Base-by-base conservation (phyloP, 2,113 vertebrate species). In the Nesoenas mayeri region DNA sequence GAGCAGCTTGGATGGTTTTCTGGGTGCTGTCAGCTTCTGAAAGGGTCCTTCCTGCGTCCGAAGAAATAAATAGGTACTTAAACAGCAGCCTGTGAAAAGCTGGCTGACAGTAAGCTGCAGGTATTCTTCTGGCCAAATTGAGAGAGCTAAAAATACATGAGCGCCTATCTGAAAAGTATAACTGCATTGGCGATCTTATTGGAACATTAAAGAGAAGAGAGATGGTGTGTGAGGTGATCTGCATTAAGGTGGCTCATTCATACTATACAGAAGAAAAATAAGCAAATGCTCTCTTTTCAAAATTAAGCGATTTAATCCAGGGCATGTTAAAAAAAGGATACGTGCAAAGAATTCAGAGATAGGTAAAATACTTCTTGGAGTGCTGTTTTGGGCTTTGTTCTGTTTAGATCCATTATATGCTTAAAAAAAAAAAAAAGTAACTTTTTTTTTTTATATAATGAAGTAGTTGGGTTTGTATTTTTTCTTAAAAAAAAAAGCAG, bases 41-140 rank as follows among this genome's bases (percentile, higher is more conserved):
- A 91, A 90, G 53, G 80, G 65, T 88, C 50, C 25, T 92, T 81
- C 73, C 61, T 19, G 9, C 72, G 66, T 71, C 85, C 85, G 75
- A 50, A 86, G 86, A 54, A 85, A 89, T 78, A 91, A 86, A 79
- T 6, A 29, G 26, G 54, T 62, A 2, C 51, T 83, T 72, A 48
- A 83, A 91, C 57, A 0, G 1, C 70, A 94, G 83, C 47, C 88
- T 62, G 40, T 54, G 71, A 75, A 79, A 80, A 83, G 51, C 93
- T 87, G 77, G 28, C 54, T 85, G 69, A 75, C 51, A 62, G 44
- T 56, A 78, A 88, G 36, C 38, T 91, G 91, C 79, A 93, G 93
- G 81, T 92, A 92, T 73, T 89, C 91, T 75, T 79, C 75, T 20
- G 87, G 78, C 66, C 77, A 88, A 87, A 89, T 94, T 86, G 65